Percentiles rank a stretch among this genome's conserved stretches.
Evolutionary conservation across 2,888 invertebrate genomes (phyloP).

Genomic region (Drosophila trichaetosa): DNA sequence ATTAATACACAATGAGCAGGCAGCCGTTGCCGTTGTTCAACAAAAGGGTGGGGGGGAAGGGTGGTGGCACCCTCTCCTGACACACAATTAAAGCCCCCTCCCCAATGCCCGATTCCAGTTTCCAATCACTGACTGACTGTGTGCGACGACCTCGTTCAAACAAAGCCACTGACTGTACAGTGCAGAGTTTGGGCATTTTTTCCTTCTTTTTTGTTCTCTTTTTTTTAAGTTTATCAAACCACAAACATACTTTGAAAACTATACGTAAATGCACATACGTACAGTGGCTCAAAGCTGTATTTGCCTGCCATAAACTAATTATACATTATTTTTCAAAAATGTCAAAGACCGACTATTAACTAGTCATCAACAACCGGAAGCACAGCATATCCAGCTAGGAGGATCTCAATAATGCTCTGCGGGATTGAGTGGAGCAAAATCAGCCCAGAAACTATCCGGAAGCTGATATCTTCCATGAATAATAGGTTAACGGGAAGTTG

Average conservation of each 20-base stretch:
- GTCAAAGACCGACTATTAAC: too few relatives aligned
- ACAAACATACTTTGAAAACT: constrained; percentile 22
- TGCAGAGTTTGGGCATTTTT: neutral
- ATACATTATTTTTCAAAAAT: too few relatives aligned
- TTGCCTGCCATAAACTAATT: too few relatives aligned
- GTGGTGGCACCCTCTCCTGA: neutral
- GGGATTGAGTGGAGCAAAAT: too few relatives aligned
- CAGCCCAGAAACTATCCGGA: rapidly evolving
- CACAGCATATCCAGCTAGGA: too few relatives aligned
- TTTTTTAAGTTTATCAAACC: constrained; percentile 4
- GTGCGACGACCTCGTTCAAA: constrained; percentile 13
- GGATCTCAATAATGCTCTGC: too few relatives aligned
- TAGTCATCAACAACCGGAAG: too few relatives aligned
- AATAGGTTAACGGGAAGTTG: too few relatives aligned
- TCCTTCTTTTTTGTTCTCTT: neutral
- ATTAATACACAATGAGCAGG: constrained; percentile 49
- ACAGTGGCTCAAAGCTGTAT: neutral
- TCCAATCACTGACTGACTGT: constrained; percentile 9
- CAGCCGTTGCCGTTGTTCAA: constrained; percentile 4
- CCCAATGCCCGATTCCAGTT: too few relatives aligned
- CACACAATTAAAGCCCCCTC: neutral
- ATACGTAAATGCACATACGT: neutral
- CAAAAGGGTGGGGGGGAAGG: neutral
- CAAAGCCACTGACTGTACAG: constrained; percentile 20
- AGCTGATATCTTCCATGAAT: too few relatives aligned